Base-by-base conservation (phyloP, 1,140 invertebrate genomes). In the Bradysia coprophila region DNA sequence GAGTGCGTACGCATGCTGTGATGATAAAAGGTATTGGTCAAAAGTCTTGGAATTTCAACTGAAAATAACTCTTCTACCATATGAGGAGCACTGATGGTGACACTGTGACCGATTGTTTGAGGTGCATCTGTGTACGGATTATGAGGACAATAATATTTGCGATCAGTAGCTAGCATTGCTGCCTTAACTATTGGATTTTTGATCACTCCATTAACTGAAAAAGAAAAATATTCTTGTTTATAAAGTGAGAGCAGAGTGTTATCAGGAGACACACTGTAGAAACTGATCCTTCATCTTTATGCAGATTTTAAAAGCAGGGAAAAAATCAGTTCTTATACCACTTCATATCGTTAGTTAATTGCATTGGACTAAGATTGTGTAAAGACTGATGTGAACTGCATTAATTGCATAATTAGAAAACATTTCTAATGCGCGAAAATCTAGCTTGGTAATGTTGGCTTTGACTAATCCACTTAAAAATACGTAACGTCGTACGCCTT, bases 1-100 rank as follows among this genome's bases (percentile, higher is more conserved):
- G 49, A 98, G 66, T 37, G 91, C 92, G 71, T 92, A 81, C 11
- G 90, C 92, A 69, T 98, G 93, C 75, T 77, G 48, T 3, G 21
- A 43, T 43, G 18, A 15, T 34, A n/a, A n/a, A n/a, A n/a, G n/a
- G n/a, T n/a, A n/a, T n/a, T 21, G 4, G 21, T 15, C 4, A 41
- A 22, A 33, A 41, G 11, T 18, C 22, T 40, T 40, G 8, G 23
- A 24, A 16, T 38, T n/a, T n/a, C 8, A 38, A 24, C 9, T 40
- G 8, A 33, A 16, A 45, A 40, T 21, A 20, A 43, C 19, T 38
- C 15, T 37, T 33, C 63, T 69, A 93, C 89, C 94, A 98, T 98
- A 65, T 98, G 94, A 38, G 94, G 93, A 42, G 93, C 94, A 71
- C 87, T 92, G 42, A 97, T 97, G 1, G 93, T 98, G 3, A 90